Base-by-base conservation (phyloP, 2,113 vertebrate species). In the Paradoxurus hermaphroditus region DNA sequence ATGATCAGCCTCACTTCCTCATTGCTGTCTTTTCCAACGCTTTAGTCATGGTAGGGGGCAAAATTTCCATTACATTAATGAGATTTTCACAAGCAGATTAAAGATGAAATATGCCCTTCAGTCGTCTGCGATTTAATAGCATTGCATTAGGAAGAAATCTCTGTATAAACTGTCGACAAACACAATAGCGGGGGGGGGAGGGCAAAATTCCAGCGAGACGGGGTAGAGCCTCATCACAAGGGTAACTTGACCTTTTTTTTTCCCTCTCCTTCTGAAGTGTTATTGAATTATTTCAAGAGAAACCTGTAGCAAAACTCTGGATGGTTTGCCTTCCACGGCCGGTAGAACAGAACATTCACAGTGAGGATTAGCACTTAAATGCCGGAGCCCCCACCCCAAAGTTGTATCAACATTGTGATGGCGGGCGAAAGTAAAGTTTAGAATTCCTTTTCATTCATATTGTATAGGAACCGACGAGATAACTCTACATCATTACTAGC, bases 11-110 rank as follows among this genome's bases (percentile, higher is more conserved):
- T 86, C 72, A 84, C 84, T 96, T 97, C 90, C 86, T 90, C 67
- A 15, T 78, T 90, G 87, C 85, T 96, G 39, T 51, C 87, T 94
- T 65, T 94, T 87, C 87, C 86, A 94, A 90, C 70, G 85, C 53
- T 83, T 96, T 88, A 46, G 92, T 97, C 94, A 97, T 86, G 94
- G 92, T 86, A 95, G 19, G 82, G 85, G 88, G 85, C 85, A 95
- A 83, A 88, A 96, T 97, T 96, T 97, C 91, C 67, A 86, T 94
- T 87, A 79, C 88, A 59, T 97, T 96, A 97, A 95, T 96, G 94
- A 97, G 97, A 97, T 98, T 98, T 96, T 49, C 88, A 96, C 88
- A 97, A 97, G 95, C 82, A 97, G 82, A 98, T 98, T 97, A 98
- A 75, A 93, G 91, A 95, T 82, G 89, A 98, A 98, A 85, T 92